Evolutionary conservation across 2,888 invertebrate species (phyloP).

Genomic region (Luperina nickerlii): DNA sequence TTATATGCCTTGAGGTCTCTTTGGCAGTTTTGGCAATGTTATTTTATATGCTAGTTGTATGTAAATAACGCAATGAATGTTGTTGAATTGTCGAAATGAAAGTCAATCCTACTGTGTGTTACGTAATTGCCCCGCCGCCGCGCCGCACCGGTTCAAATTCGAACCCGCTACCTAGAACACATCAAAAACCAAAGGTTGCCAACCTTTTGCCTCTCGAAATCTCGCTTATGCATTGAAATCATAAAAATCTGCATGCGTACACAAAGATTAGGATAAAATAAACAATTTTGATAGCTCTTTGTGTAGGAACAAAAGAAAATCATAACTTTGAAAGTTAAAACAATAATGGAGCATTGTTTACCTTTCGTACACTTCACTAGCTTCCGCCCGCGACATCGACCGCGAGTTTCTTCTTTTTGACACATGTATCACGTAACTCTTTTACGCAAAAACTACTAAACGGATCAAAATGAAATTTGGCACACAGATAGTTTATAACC

Average conservation of each 20-base stretch:
- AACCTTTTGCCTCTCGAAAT: not conserved
- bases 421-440: too few species aligned
- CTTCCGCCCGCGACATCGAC: not conserved
- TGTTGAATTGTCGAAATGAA: too few species aligned
- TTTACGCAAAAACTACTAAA: too few species aligned
- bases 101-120: too few species aligned
- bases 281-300: constrained; percentile 39
- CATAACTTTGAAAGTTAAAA: constrained; percentile 2
- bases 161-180: not conserved
- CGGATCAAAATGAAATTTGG: too few species aligned
- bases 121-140: too few species aligned
- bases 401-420: not conserved
- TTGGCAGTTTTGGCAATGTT: not conserved
- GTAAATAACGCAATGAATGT: too few species aligned
- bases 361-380: not conserved
- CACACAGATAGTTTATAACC: too few species aligned
- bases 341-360: not conserved
- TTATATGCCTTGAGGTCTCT: not conserved
- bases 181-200: not conserved
- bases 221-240: not conserved
- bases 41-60: too few species aligned
- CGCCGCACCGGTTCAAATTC: not conserved
- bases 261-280: not conserved
- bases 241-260: constrained; percentile 12
- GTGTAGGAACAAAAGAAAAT: constrained; percentile 22